Evolutionary conservation across 2,113 vertebrate genomes (phyloP), one percentile per base, ranked within the genome.

Genomic region (Stegostoma tigrinum): DNA sequence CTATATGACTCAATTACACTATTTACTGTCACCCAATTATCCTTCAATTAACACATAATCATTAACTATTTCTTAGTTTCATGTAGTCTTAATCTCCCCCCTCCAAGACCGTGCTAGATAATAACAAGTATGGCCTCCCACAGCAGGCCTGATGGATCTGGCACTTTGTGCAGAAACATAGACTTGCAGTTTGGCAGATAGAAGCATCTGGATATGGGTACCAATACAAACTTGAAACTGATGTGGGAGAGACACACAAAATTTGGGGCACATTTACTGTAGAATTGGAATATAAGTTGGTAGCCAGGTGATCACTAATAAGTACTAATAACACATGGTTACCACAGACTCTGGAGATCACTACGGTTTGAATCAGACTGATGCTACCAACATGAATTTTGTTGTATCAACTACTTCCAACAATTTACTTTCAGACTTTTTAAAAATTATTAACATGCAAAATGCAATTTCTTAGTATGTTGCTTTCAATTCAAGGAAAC

Each of bases 401-500:
- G 48, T 95, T 95, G 30, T 72, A 52, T 75, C 72, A 15, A 72
- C 52, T 72, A 72, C 68, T 70, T 95, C 30, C 1, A 27, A 42
- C 72, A 72, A 48, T 75, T 95, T 72, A 38, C 4, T 72, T 94
- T 45, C 24, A 30, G 66, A 48, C 48, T 72, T 68, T 34, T 70
- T 95, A 52, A 72, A 95, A 42, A 52, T 52, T 95, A 42, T 52
- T 42, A 52, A 34, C 24, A 17, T 30, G 66, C 3, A 72, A 52
- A 52, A 61, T 95, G 42, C 45, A 75, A 61, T 75, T 75, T 48
- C 8, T 95, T 42, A 72, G 68, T 52, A 27, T 72, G 52, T 52
- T 72, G 7, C 14, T 95, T 52, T 75, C 94, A 95, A 67, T 95
- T 70, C 67, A 52, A 52, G 68, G 72, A 95, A 95, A 95, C 67